Evolutionary conservation across 2,797 vertebrate genomes (phyloP).

Genomic region (Numenius phaeopus): DNA sequence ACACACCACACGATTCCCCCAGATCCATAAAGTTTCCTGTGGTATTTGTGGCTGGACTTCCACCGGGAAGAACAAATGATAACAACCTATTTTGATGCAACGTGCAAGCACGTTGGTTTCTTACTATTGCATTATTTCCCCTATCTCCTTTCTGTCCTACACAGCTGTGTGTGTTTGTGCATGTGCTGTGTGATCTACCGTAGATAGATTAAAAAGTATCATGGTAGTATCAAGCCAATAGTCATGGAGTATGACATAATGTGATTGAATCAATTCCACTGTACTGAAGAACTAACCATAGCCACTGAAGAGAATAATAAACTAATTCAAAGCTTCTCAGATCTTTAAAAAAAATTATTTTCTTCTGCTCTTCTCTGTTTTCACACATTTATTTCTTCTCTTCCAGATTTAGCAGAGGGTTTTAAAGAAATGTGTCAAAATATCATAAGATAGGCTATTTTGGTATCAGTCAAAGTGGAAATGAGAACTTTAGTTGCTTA

Average conservation of each 20-base stretch:
- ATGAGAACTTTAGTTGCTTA: slow-evolving; percentile 42
- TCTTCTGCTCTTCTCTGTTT: background rate
- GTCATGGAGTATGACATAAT: background rate
- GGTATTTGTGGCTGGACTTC: background rate
- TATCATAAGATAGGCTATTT: slow-evolving; percentile 13
- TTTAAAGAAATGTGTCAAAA: slow-evolving; percentile 38
- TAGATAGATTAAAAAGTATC: background rate
- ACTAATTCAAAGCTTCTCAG: background rate
- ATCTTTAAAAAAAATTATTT: background rate
- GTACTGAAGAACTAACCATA: background rate
- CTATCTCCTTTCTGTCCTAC: background rate
- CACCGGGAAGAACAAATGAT: background rate
- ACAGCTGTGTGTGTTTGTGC: background rate
- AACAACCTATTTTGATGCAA: background rate
- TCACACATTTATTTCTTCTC: background rate
- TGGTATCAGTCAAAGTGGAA: slow-evolving; percentile 24
- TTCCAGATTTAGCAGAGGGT: background rate
- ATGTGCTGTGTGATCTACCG: background rate
- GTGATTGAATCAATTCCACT: background rate
- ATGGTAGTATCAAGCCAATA: background rate
- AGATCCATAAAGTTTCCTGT: background rate
- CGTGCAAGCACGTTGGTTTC: background rate
- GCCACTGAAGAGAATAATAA: background rate
- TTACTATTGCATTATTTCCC: background rate
- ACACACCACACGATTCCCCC: background rate